phyloP scores from a whole-genome alignment of 2,113 vertebrate genomes.

The Cygnus atratus region DNA sequence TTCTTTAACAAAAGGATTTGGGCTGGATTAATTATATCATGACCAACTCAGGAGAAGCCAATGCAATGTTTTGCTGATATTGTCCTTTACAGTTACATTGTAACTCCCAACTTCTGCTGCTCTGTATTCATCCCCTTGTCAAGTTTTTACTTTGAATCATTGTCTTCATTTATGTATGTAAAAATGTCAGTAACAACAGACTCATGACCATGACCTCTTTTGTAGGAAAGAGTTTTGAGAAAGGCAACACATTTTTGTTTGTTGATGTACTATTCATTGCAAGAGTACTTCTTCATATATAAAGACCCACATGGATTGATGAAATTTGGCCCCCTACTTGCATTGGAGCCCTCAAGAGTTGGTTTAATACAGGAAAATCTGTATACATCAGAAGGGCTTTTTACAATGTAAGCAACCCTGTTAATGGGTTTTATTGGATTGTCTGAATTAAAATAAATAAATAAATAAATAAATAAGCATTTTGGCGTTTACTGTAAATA shows the following conservation, averaged over 20 bases:
- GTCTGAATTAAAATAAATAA: not conserved
- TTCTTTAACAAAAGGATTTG: slow-evolving; percentile 43
- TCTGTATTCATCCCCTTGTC: not conserved
- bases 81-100: not conserved
- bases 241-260: not conserved
- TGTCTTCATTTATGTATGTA: not conserved
- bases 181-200: not conserved
- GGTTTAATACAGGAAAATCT: not conserved
- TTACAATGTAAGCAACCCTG: accelerated
- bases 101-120: not conserved
- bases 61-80: slow-evolving; percentile 33
- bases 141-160: not conserved
- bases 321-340: not conserved
- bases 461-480: not conserved
- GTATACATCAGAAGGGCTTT: not conserved
- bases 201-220: accelerated
- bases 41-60: not conserved
- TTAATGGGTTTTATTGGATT: not conserved
- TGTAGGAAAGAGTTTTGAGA: not conserved
- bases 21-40: slow-evolving; percentile 34
- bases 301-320: not conserved
- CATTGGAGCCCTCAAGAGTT: accelerated
- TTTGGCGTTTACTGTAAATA: not conserved
- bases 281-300: not conserved
- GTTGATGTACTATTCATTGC: not conserved